phyloP scores from a whole-genome alignment of 2,797 vertebrate genomes.

The Lerista edwardsae region DNA sequence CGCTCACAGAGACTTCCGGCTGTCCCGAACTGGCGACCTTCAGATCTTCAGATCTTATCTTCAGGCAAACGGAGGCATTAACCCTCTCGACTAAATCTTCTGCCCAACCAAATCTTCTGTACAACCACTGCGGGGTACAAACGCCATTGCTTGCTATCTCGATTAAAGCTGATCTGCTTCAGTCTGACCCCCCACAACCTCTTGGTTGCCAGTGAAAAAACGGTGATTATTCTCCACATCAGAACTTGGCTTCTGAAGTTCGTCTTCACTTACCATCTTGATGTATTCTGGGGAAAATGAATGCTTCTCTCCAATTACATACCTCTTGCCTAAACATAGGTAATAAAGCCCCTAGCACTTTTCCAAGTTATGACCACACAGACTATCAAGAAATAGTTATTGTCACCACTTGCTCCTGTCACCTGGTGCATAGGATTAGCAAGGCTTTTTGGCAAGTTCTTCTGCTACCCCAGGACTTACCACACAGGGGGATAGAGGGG shows the following conservation, averaged over 20 bases:
- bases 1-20: no score
- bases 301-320: background rate
- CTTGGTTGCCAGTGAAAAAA: background rate
- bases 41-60: no score
- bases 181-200: background rate
- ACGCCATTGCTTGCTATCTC: background rate
- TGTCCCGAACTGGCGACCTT: no score
- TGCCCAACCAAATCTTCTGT: no score
- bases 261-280: background rate
- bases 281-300: background rate
- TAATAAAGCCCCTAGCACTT: background rate
- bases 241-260: background rate
- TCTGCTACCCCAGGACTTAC: background rate
- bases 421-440: background rate
- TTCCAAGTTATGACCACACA: slow-evolving; percentile 14
- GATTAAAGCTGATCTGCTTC: background rate
- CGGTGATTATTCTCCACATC: background rate
- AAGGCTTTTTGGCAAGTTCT: no score
- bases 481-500: background rate
- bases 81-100: no score
- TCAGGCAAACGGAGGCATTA: no score
- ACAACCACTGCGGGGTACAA: background rate
- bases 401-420: no score
- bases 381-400: background rate
- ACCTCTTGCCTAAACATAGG: background rate